Percentiles rank a stretch among this genome's conserved stretches.
phyloP scores from a whole-genome alignment of 1,140 invertebrate species.

The Drosophila auraria region DNA sequence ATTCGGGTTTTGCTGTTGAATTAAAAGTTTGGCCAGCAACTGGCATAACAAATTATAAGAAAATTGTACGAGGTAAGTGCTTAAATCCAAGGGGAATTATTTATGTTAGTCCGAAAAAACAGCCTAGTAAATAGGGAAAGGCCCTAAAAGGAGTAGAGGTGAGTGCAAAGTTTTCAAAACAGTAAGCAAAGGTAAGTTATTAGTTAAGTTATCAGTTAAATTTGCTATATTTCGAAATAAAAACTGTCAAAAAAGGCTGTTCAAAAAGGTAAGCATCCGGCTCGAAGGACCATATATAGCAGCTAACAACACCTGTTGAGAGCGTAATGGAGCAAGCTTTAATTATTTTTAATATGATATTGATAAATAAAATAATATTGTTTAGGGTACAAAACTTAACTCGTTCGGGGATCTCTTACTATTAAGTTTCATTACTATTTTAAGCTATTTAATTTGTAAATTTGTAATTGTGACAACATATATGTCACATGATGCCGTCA shows the following conservation, averaged over 20 bases:
- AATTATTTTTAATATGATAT: too few relatives aligned
- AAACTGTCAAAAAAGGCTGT: too few relatives aligned
- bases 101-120: constrained; percentile 18
- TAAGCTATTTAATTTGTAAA: background rate
- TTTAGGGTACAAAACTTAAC: too few relatives aligned
- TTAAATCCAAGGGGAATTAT: constrained; percentile 28
- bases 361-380: too few relatives aligned
- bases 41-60: constrained; percentile 66
- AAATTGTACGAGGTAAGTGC: constrained; percentile 48
- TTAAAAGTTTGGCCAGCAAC: constrained; percentile 73
- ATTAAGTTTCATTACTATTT: background rate
- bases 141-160: background rate
- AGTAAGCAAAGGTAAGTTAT: background rate
- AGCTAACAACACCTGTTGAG: too few relatives aligned
- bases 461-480: background rate
- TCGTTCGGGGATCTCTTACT: too few relatives aligned
- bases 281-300: too few relatives aligned
- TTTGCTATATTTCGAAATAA: background rate
- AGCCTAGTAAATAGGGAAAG: background rate
- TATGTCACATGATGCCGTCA: too few relatives aligned
- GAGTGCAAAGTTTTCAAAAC: background rate
- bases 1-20: constrained; percentile 54
- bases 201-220: background rate
- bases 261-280: too few relatives aligned
- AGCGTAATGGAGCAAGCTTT: too few relatives aligned